Conservation (phyloP, 2,113 vertebrate species). For the Hydrolagus affinis region DNA sequence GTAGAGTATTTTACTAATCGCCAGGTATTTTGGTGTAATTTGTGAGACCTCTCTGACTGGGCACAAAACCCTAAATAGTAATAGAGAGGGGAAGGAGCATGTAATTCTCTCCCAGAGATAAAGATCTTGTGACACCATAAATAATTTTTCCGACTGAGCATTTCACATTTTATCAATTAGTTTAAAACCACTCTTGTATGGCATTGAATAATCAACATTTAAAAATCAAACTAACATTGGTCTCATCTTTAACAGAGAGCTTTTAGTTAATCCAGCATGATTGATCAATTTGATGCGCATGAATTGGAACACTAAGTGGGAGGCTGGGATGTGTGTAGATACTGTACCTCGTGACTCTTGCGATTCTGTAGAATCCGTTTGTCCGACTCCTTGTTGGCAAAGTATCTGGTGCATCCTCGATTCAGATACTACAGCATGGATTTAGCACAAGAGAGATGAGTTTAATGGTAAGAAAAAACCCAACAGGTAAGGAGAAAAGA, state of each 20-base stretch:
- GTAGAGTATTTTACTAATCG: no score
- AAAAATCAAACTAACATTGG: not conserved
- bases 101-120: no score
- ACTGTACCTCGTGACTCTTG: slow-evolving; percentile 85
- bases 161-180: not conserved
- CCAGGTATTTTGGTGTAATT: no score
- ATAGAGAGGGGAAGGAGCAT: no score
- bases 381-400: slow-evolving; percentile 87
- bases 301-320: not conserved
- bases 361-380: slow-evolving; percentile 83
- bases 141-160: not conserved
- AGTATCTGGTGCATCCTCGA: slow-evolving; percentile 89
- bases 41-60: no score
- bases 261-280: not conserved
- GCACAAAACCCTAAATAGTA: no score
- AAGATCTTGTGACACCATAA: no score
- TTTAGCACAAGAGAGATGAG: slow-evolving; percentile 38
- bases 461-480: slow-evolving; percentile 27
- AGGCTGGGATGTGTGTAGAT: not conserved
- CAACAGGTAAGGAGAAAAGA: slow-evolving; percentile 23
- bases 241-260: not conserved
- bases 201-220: not conserved
- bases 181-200: not conserved
- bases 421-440: slow-evolving; percentile 73
- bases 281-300: not conserved